Evolutionary conservation across 2,113 vertebrate species (phyloP).

Genomic region (Anthoscopus minutus): DNA sequence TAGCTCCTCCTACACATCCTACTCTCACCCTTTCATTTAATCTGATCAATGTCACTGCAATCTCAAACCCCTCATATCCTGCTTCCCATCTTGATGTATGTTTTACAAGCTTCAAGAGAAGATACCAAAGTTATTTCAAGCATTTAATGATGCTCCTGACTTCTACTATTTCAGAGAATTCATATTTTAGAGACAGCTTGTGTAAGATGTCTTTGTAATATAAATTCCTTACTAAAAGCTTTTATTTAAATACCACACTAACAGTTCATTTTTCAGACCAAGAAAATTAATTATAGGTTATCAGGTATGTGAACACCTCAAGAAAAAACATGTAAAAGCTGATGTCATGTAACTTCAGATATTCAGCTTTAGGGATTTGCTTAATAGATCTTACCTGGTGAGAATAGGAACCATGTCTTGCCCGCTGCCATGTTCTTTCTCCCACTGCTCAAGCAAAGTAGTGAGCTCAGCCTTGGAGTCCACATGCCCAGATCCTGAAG

Average conservation of each 20-base stretch:
- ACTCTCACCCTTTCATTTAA: background rate
- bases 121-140: background rate
- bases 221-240: background rate
- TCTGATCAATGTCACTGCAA: background rate
- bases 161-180: background rate
- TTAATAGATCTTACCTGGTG: constrained; percentile 80
- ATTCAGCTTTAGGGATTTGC: background rate
- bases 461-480: constrained; percentile 98
- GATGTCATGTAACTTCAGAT: background rate
- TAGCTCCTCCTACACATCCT: background rate
- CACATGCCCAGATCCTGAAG: constrained; percentile 79
- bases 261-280: background rate
- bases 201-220: background rate
- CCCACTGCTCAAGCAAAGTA: constrained; percentile 94
- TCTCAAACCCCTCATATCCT: background rate
- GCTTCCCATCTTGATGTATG: background rate
- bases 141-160: background rate
- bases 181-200: background rate
- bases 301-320: background rate
- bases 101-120: background rate
- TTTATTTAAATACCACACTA: background rate
- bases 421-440: constrained; percentile 89
- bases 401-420: constrained; percentile 90
- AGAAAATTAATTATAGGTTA: background rate
- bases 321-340: background rate